Conservation (phyloP, 2,888 invertebrate species). For the Cheilosia pagana region DNA sequence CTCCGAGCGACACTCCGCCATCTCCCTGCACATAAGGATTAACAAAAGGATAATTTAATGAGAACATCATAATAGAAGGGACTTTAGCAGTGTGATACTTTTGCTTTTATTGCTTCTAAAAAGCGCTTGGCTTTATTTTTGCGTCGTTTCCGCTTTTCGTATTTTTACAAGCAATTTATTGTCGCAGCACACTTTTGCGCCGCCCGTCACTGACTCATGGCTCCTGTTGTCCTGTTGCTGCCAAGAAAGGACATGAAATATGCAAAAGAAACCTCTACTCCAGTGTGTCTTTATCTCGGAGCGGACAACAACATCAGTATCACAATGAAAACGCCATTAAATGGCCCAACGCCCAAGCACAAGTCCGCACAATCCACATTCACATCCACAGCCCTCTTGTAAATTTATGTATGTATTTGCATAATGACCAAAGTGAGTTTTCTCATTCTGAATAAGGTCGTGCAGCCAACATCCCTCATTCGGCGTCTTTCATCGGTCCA, state of each 20-base stretch:
- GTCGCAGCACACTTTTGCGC: slow-evolving; percentile 52
- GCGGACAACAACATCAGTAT: slow-evolving; percentile 48
- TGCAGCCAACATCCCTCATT: slow-evolving; percentile 14
- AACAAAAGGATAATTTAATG: slow-evolving; percentile 75
- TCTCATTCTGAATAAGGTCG: background rate
- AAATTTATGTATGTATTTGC: slow-evolving; percentile 46
- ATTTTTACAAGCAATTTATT: slow-evolving; percentile 73
- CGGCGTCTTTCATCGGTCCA: slow-evolving; percentile 2
- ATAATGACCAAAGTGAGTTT: slow-evolving; percentile 69
- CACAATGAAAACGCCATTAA: slow-evolving; percentile 73
- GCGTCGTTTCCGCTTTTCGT: slow-evolving; percentile 15
- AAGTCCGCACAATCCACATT: no score
- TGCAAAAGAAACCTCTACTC: slow-evolving; percentile 50
- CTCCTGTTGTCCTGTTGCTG: slow-evolving; percentile 75
- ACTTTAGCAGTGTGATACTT: slow-evolving; percentile 61
- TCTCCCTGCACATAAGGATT: slow-evolving; percentile 59
- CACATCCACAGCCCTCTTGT: background rate
- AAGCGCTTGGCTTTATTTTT: slow-evolving; percentile 63
- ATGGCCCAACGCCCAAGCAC: slow-evolving; percentile 39
- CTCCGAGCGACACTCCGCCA: slow-evolving; percentile 20
- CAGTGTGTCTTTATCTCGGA: slow-evolving; percentile 63
- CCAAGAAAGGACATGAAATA: slow-evolving; percentile 62
- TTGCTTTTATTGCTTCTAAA: slow-evolving; percentile 55
- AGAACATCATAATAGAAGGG: slow-evolving; percentile 70
- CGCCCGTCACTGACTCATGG: slow-evolving; percentile 40